These are phyloP conservation scores for Columba janthina DNA, from an alignment of 2,113 vertebrate genomes.

Conservation along the genomic window DNA sequence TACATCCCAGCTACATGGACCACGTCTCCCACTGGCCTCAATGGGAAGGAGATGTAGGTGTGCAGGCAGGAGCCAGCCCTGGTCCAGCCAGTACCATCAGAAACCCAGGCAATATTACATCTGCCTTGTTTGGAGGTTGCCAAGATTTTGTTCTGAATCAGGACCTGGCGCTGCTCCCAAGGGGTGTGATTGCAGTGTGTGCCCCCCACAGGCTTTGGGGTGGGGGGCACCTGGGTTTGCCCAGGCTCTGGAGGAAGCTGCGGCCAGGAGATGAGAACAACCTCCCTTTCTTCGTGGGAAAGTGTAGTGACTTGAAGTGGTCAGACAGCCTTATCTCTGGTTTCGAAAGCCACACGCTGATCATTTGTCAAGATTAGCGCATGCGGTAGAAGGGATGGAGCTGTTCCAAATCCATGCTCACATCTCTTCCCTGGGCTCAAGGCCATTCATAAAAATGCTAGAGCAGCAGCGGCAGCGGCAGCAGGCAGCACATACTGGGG, in stretches of 20 bases:
- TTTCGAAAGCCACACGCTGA: constrained; percentile 55
- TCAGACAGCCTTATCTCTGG: constrained; percentile 57
- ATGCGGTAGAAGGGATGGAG: constrained; percentile 57
- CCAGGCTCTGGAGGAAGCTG: neutral
- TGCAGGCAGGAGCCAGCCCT: neutral
- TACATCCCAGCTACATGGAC: neutral
- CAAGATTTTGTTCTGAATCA: neutral
- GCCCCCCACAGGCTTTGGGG: neutral
- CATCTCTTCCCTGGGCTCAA: constrained; percentile 37
- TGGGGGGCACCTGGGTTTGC: neutral
- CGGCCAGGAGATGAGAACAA: neutral
- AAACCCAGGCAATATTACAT: neutral
- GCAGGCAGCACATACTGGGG: neutral
- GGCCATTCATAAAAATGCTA: constrained; percentile 63
- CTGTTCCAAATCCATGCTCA: constrained; percentile 62
- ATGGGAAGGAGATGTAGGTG: accelerated
- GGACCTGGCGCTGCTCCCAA: neutral
- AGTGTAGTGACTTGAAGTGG: constrained; percentile 19
- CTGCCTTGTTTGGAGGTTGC: neutral
- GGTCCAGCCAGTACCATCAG: neutral
- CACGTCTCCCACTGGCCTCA: neutral
- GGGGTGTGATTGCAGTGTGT: neutral
- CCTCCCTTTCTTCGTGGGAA: constrained; percentile 55
- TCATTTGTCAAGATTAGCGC: constrained; percentile 70
- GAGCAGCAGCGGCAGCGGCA: neutral